Base-by-base conservation (phyloP, 2,888 invertebrate genomes). In the Diachrysia chrysitis region DNA sequence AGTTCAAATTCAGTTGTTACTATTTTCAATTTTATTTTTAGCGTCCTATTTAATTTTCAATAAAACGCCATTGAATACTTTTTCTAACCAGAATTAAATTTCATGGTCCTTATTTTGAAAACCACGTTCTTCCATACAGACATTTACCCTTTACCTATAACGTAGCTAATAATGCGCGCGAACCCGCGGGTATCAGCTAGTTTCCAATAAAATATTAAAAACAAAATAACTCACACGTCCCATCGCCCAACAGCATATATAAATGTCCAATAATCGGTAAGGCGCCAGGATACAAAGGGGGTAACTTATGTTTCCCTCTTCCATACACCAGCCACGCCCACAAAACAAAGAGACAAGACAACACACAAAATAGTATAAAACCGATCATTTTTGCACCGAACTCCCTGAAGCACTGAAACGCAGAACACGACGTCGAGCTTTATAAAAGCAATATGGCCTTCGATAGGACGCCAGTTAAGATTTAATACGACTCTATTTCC, bases 181-280 rank as follows among this genome's bases (percentile, higher is more conserved):
- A n/a, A n/a, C n/a, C n/a, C n/a, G n/a, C n/a, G n/a, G n/a, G n/a
- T n/a, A n/a, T n/a, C n/a, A n/a, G n/a, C n/a, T n/a, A n/a, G n/a
- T n/a, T n/a, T n/a, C n/a, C n/a, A n/a, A n/a, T n/a, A n/a, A n/a
- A n/a, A n/a, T n/a, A n/a, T n/a, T n/a, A 16, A 55, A n/a, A 29
- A 21, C 17, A 57, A 51, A 19, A 17, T 1, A 14, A 73, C 82
- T 82, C n/a, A 82, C 80, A 46, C 23, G 70, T 1, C 14, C 82
- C 76, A 46, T 80, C 80, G 16, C 80, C 80, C 35, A 66, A 46
- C 4, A 80, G 42, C 56, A 75, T 55, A 59, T 71, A 63, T 2
- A 67, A 1, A 53, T 82, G 82, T 3, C 78, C 74, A 25, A 82
- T 46, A 14, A 80, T 60, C n/a, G 80, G 80, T 21, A 76, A 21